A percentile compares a stretch with the other conserved stretches of the same genome.
Evolutionary conservation across 2,888 invertebrate species (phyloP).

Genomic region (Xestia rhomboidea): DNA sequence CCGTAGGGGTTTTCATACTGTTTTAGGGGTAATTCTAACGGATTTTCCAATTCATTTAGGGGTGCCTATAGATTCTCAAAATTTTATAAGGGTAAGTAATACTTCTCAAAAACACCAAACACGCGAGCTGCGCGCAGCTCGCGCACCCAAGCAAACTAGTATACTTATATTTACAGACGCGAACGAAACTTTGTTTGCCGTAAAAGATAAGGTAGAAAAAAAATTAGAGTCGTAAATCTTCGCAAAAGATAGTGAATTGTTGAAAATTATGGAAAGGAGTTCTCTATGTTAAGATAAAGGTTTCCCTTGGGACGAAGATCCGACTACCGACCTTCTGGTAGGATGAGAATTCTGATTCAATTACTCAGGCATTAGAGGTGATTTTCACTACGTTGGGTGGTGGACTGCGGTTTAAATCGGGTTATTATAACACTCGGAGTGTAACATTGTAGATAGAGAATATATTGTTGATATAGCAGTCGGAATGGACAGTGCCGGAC

Average conservation of each 20-base stretch:
- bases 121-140: no score
- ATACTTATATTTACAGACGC: slow-evolving; percentile 38
- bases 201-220: slow-evolving; percentile 70
- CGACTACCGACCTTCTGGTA: slow-evolving; percentile 53
- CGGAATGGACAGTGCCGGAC: neutral
- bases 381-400: slow-evolving; percentile 41
- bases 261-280: slow-evolving; percentile 74
- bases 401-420: slow-evolving; percentile 30
- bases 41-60: no score
- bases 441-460: slow-evolving; percentile 22
- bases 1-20: no score
- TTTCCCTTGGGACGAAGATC: slow-evolving; percentile 52
- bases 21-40: no score
- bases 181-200: slow-evolving; percentile 51
- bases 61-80: no score
- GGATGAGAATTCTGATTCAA: slow-evolving; percentile 55
- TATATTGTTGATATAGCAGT: slow-evolving; percentile 12
- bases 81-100: no score
- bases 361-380: slow-evolving; percentile 44
- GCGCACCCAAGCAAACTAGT: no score
- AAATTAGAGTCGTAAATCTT: slow-evolving; percentile 72
- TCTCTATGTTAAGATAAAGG: slow-evolving; percentile 70
- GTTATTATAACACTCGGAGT: slow-evolving; percentile 39
- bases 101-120: no score
- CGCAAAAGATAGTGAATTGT: slow-evolving; percentile 71